phyloP scores from a whole-genome alignment of 2,113 vertebrate species.

The Petrocephalus zakoni region DNA sequence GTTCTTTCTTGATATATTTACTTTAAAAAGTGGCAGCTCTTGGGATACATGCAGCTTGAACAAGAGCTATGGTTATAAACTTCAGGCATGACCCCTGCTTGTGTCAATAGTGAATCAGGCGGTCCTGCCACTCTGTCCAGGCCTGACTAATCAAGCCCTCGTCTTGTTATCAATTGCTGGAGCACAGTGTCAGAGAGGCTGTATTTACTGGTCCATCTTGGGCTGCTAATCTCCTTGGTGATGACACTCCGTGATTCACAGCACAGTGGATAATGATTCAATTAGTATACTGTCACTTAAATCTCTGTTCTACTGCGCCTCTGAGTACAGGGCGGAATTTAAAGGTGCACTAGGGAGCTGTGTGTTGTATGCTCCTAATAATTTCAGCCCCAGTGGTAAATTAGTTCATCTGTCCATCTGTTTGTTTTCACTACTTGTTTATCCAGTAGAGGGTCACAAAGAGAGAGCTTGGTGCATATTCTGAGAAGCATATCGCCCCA shows the following conservation, averaged over 20 bases:
- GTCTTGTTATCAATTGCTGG: slow-evolving; percentile 39
- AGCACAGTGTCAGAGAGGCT: neutral
- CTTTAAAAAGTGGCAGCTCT: neutral
- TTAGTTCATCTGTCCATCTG: neutral
- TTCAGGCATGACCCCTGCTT: slow-evolving; percentile 22
- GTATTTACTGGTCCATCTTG: slow-evolving; percentile 25
- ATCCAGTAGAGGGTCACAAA: neutral
- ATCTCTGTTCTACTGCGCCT: neutral
- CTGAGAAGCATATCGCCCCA: neutral
- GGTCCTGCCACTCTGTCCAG: neutral
- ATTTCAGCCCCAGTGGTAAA: neutral
- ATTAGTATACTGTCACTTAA: neutral
- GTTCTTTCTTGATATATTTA: neutral
- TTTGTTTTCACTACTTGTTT: neutral
- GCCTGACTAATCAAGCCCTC: slow-evolving; percentile 36
- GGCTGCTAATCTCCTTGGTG: slow-evolving; percentile 38
- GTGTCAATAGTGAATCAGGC: slow-evolving; percentile 27
- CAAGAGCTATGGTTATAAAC: slow-evolving; percentile 33
- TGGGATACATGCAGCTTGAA: neutral
- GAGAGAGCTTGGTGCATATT: neutral
- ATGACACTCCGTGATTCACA: slow-evolving; percentile 27
- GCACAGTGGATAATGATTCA: slow-evolving; percentile 23
- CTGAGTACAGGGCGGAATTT: neutral
- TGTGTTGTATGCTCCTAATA: neutral
- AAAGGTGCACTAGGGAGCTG: neutral